Evolutionary conservation across 2,797 vertebrate genomes (phyloP).

Genomic region (Pampus argenteus): DNA sequence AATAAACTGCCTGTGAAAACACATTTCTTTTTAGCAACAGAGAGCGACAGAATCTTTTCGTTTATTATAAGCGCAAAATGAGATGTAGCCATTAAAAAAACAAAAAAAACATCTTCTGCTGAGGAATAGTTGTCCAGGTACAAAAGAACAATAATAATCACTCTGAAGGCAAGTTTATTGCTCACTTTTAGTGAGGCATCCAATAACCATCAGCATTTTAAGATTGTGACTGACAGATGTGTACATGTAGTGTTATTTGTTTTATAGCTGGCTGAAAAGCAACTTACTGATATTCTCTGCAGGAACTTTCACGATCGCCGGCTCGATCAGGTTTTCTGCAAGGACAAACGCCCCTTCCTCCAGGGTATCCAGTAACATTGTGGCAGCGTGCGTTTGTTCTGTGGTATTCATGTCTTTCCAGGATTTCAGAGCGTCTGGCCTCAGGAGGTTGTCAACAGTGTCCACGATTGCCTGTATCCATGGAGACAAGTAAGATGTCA

Average conservation of each 20-base stretch:
- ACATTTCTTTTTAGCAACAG: slow-evolving; percentile 20
- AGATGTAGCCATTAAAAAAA: background rate
- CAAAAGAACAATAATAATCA: slow-evolving; percentile 7
- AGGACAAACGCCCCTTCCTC: slow-evolving; percentile 99
- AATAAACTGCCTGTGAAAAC: slow-evolving; percentile 65
- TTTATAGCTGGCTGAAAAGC: slow-evolving; percentile 27
- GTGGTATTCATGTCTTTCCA: slow-evolving; percentile 99
- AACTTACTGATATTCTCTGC: slow-evolving; percentile 97
- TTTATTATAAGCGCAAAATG: slow-evolving; percentile 30
- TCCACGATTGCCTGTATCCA: slow-evolving; percentile 97
- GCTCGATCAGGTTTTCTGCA: slow-evolving; percentile 97
- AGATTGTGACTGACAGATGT: slow-evolving; percentile 41
- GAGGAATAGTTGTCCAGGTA: slow-evolving; percentile 16
- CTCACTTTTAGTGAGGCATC: slow-evolving; percentile 38
- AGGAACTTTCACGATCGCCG: slow-evolving; percentile 95
- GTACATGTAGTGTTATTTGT: slow-evolving; percentile 32
- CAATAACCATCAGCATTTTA: slow-evolving; percentile 23
- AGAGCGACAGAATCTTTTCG: background rate
- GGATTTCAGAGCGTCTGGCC: slow-evolving; percentile 95
- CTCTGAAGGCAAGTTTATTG: slow-evolving; percentile 26
- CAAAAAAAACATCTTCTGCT: slow-evolving; percentile 6
- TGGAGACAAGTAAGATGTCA: slow-evolving; percentile 84
- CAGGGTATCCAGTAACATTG: slow-evolving; percentile 97
- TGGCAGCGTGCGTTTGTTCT: slow-evolving; percentile 96
- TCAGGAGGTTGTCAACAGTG: slow-evolving; percentile 98